A percentile compares a stretch with the other conserved stretches of the same genome.
Conservation (phyloP, 2,113 vertebrate species). For the Cebidichthys violaceus region DNA sequence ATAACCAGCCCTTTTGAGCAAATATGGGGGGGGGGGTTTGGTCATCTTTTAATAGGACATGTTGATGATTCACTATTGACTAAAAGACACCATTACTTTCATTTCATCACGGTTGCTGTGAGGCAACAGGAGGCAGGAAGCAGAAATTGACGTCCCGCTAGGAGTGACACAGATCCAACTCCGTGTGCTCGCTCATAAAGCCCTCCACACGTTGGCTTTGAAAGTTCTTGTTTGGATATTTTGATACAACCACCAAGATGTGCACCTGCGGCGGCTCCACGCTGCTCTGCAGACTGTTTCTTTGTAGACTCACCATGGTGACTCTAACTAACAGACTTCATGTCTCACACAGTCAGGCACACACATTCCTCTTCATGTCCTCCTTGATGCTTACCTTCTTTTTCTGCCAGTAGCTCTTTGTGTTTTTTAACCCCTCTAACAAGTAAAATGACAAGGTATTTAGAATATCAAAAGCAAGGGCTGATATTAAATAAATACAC, state of each 20-base stretch:
- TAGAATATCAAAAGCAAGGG: not conserved
- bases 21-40: conserved; percentile 16
- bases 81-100: conserved; percentile 55
- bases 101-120: conserved; percentile 46
- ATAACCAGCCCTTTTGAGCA: conserved; percentile 19
- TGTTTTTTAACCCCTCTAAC: not conserved
- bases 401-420: not conserved
- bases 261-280: conserved; percentile 49
- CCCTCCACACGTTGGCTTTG: conserved; percentile 29
- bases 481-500: not conserved
- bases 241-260: conserved; percentile 37
- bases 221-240: conserved; percentile 64
- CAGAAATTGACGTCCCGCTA: conserved; percentile 47
- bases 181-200: conserved; percentile 18
- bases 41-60: conserved; percentile 68
- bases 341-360: conserved; percentile 23
- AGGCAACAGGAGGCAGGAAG: conserved; percentile 57
- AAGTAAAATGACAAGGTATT: not conserved
- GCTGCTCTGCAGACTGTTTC: conserved; percentile 50
- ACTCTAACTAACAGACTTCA: conserved; percentile 47
- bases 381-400: not conserved
- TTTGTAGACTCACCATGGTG: conserved; percentile 58
- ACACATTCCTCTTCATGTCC: not conserved
- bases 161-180: conserved; percentile 28
- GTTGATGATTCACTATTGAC: conserved; percentile 62